Percentiles rank a stretch among this genome's conserved stretches.
Evolutionary conservation across 2,888 invertebrate genomes (phyloP).

Genomic region (Eristalis arbustorum): DNA sequence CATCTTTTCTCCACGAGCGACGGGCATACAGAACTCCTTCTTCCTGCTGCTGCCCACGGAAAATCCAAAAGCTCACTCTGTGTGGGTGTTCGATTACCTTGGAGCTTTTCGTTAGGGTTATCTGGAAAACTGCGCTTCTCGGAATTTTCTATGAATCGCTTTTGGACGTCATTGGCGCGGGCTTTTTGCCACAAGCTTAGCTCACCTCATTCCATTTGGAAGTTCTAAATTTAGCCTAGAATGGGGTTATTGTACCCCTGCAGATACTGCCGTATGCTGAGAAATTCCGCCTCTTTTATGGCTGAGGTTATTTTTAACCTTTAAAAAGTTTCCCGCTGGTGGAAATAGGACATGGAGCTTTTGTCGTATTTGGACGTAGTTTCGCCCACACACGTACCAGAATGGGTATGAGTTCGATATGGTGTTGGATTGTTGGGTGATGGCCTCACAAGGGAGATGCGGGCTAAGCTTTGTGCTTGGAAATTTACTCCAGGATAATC

Average conservation of each 20-base stretch:
- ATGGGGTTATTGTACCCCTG: conserved; percentile 18
- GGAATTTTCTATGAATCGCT: neutral
- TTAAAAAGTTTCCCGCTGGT: conserved; percentile 12
- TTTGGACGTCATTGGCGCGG: conserved; percentile 11
- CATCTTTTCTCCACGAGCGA: too few species aligned
- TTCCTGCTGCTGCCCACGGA: conserved; percentile 3
- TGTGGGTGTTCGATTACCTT: conserved; percentile 43
- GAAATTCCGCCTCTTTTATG: neutral
- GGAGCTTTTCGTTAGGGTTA: conserved; percentile 37
- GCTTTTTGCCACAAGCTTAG: neutral
- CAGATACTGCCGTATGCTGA: neutral
- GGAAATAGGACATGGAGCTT: conserved; percentile 28
- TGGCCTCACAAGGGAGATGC: neutral
- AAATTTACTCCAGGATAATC: conserved; percentile 14
- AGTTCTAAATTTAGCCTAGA: neutral
- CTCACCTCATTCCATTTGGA: neutral
- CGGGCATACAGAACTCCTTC: neutral
- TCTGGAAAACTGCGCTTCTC: neutral
- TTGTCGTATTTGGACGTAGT: neutral
- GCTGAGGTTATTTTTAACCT: conserved; percentile 32
- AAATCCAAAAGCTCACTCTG: conserved; percentile 15
- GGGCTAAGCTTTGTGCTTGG: conserved; percentile 11
- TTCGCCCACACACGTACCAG: conserved; percentile 4
- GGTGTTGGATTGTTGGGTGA: neutral
- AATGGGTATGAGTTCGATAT: neutral